Evolutionary conservation across 2,888 invertebrate species (phyloP).

Genomic region (Lasioglossum malachurum): DNA sequence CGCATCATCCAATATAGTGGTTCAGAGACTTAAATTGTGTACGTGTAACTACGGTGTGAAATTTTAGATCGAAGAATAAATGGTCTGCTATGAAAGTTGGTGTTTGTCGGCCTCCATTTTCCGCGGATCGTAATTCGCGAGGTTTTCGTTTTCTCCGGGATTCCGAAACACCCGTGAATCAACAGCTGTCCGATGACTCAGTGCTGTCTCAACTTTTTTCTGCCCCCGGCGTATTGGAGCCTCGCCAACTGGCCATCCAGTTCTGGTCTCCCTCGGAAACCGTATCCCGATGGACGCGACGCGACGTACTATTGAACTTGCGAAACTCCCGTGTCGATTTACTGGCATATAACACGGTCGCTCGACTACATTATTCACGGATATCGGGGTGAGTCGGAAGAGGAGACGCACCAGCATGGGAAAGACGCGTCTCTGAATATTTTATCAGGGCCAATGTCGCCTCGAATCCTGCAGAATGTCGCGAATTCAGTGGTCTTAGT

Average conservation of each 20-base stretch:
- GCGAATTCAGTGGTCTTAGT: not conserved
- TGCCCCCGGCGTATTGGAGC: slow-evolving; percentile 49
- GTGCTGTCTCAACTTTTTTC: slow-evolving; percentile 56
- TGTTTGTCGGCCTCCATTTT: not conserved
- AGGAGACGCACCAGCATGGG: not conserved
- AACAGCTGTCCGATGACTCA: slow-evolving; percentile 72
- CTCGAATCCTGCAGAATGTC: not conserved
- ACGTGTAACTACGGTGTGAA: too few relatives aligned
- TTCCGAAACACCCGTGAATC: slow-evolving; percentile 65
- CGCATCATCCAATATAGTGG: too few relatives aligned
- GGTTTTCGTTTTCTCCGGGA: slow-evolving; percentile 6
- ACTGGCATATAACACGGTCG: slow-evolving; percentile 27
- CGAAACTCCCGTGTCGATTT: slow-evolving; percentile 54
- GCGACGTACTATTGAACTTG: slow-evolving; percentile 48
- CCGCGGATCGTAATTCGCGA: not conserved
- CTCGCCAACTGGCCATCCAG: slow-evolving; percentile 58
- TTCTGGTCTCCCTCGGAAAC: slow-evolving; percentile 47
- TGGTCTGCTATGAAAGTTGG: not conserved
- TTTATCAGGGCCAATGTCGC: not conserved
- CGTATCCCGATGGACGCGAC: slow-evolving; percentile 13
- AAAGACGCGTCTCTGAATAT: not conserved
- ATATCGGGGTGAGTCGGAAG: not conserved
- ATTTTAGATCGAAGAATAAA: not conserved
- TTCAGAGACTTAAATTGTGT: not conserved
- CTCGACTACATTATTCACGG: not conserved